These are phyloP conservation scores for Agrotis exclamationis DNA, from an alignment of 2,888 invertebrate genomes.

Conservation along the genomic window DNA sequence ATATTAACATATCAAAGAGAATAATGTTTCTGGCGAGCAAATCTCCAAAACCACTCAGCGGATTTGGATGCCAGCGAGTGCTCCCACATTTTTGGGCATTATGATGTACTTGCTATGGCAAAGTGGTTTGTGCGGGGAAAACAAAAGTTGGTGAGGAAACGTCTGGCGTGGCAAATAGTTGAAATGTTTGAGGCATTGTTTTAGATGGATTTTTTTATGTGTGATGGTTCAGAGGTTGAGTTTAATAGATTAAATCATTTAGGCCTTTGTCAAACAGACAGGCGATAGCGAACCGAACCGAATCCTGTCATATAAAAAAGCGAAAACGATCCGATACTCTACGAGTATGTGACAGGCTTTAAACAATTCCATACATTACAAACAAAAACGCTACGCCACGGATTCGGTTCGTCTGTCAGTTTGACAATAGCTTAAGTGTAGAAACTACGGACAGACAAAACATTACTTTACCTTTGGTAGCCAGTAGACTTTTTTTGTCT, in stretches of 20 bases:
- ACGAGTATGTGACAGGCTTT: too few relatives aligned
- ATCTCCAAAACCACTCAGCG: constrained; percentile 59
- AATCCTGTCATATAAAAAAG: too few relatives aligned
- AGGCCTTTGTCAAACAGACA: too few relatives aligned
- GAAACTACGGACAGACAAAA: too few relatives aligned
- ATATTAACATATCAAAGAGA: constrained; percentile 55
- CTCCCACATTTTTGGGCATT: constrained; percentile 52
- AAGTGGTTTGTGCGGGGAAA: constrained; percentile 57
- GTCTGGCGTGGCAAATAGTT: constrained; percentile 42
- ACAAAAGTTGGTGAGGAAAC: constrained; percentile 52
- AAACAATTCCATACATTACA: too few relatives aligned
- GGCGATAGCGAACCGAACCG: too few relatives aligned
- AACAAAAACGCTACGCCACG: too few relatives aligned
- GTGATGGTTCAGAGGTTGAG: not conserved
- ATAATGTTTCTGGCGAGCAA: constrained; percentile 41
- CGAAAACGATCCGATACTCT: too few relatives aligned
- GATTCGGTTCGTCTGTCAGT: too few relatives aligned
- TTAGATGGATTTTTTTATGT: constrained; percentile 9
- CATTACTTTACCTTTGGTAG: too few relatives aligned
- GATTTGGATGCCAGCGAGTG: constrained; percentile 50
- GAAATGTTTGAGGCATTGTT: constrained; percentile 19
- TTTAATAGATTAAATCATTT: not conserved
- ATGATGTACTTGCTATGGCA: constrained; percentile 51
- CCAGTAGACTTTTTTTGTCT: too few relatives aligned
- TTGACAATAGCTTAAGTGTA: too few relatives aligned